Evolutionary conservation across 2,888 invertebrate genomes (phyloP), one percentile per base, ranked within the genome.

Genomic region (Petrolisthes cinctipes): DNA sequence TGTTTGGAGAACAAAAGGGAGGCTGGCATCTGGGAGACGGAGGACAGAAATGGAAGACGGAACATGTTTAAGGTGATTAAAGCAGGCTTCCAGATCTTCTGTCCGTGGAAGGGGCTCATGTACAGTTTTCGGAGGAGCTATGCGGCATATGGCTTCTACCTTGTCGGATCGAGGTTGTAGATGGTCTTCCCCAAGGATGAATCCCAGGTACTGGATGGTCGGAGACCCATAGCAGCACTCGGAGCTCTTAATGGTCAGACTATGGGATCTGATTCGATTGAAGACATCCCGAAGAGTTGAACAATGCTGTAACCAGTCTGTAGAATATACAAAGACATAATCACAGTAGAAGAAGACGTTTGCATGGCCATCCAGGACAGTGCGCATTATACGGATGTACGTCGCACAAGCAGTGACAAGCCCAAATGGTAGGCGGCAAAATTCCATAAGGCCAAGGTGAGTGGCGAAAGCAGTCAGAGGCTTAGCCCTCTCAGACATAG

Each of bases 381-480:
- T 37, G 37, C 37, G 37, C 37, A 37, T 37, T 2, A 37, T 0
- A 37, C 37, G 37, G 0, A 37, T 37, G 37, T 37, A 37, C 1
- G 37, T 37, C 37, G 37, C 37, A 37, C 85, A 54, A 85, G 37
- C 37, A 37, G 37, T 37, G 37, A 37, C 37, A 37, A 37, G 37
- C 37, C 37, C 37, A 37, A 37, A 80, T 11, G 80, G 85, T 3
- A 86, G 23, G 4, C 82, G 37, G n/a, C 23, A 11, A 51, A 75
- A 82, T 61, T 82, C 82, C 82, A 82, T 82, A 3, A 86, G 57
- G 6, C 86, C 82, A n/a, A n/a, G 57, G 1, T 75, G 76, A 14
- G 82, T 86, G 14, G 82, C 37, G 2, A 37, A 37, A 37, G 37
- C 37, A 37, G 37, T 37, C 37, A 37, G 37, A 37, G 37, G 37